A percentile compares a stretch with the other conserved stretches of the same genome.
Conservation (phyloP, 2,113 vertebrate species). For the Oreochromis spilurus region DNA sequence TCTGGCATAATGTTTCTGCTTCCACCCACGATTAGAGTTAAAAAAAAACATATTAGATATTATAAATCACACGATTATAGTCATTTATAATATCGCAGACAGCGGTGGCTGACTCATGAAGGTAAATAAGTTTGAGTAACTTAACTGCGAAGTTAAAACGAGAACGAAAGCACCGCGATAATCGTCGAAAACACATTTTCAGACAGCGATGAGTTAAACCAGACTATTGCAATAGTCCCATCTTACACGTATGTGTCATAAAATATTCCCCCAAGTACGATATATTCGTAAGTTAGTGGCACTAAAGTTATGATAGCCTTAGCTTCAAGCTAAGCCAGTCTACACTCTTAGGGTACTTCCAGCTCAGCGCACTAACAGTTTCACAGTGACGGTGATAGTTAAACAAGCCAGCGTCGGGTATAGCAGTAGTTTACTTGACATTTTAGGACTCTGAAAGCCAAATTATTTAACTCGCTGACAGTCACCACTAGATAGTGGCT, state of each 20-base stretch:
- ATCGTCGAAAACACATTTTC: neutral
- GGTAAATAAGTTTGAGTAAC: neutral
- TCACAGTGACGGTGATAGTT: neutral
- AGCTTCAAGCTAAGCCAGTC: conserved; percentile 37
- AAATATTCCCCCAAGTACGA: neutral
- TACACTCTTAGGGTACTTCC: neutral
- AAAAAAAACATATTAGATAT: neutral
- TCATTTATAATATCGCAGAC: neutral
- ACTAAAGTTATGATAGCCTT: neutral
- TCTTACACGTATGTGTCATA: fast-evolving
- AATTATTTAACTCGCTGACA: neutral
- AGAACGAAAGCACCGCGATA: neutral
- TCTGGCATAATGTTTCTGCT: neutral
- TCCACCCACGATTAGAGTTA: neutral
- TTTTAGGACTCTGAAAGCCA: neutral
- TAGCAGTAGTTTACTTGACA: neutral
- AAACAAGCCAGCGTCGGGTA: neutral
- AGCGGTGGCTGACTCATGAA: neutral
- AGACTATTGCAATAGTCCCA: neutral
- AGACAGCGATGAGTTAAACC: neutral
- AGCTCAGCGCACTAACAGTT: neutral
- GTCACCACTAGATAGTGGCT: neutral
- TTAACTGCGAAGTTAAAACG: neutral
- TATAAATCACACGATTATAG: neutral
- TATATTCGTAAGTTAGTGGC: neutral